Evolutionary conservation across 2,113 vertebrate genomes (phyloP), one percentile per base, ranked within the genome.

Genomic region (Labeo catla): DNA sequence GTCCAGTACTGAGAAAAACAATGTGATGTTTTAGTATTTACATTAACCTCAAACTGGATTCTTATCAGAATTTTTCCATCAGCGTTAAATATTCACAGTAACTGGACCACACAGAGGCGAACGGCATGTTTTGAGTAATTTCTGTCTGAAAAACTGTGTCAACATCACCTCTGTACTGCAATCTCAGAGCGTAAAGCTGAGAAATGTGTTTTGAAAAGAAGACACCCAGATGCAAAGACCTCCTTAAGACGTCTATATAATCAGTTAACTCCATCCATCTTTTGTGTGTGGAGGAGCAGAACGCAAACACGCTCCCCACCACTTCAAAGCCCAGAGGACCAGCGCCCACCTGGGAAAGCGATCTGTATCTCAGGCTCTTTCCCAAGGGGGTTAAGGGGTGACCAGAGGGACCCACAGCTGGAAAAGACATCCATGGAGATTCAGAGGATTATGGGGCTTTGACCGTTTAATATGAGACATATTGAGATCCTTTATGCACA

Each of bases 261-360:
- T 34, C 11, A 34, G 3, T 43, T 70, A 68, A 83, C 45, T 34
- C 43, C 63, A 68, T 82, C 63, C 80, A 70, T 82, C 57, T 86
- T 39, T 21, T 54, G 16, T 86, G 52, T 76, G 59, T 70, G 59
- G 80, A 86, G 23, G 36, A 68, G 11, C 10, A 73, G 65, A 78
- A 82, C 50, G 73, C 63, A 80, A 70, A 81, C 23, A 54, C 43
- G 68, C 52, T 78, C 74, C 74, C 65, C 83, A 59, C 34, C 59
- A 82, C 85, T 84, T 86, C 82, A 89, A 81, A 87, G 88, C 52
- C 16, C 66, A 84, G 34, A 23, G 36, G 57, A 16, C 45, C 59
- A 11, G 61, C 83, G 59, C 63, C 81, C 88, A 89, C 86, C 83
- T 89, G 88, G 83, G 63, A 84, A 84, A 87, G 77, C 61, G 66